A percentile compares a stretch with the other conserved stretches of the same genome.
phyloP scores from a whole-genome alignment of 2,113 vertebrate species.

The Stomatorhinus ivindoensis region DNA sequence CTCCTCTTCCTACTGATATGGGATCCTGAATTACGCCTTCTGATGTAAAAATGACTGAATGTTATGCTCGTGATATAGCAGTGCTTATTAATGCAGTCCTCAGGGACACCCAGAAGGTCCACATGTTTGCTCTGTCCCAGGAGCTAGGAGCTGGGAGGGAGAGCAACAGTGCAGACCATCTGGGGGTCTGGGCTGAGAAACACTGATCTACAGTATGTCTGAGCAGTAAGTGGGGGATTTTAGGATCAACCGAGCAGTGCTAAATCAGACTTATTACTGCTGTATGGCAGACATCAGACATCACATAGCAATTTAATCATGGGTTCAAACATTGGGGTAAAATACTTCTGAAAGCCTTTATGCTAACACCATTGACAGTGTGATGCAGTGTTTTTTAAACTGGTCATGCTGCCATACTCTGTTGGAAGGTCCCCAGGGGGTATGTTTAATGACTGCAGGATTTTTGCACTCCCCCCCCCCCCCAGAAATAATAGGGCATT shows the following conservation, averaged over 20 bases:
- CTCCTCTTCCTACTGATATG: neutral
- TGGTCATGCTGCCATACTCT: neutral
- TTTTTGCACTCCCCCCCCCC: neutral
- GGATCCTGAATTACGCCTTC: neutral
- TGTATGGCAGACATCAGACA: neutral
- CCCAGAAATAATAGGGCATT: neutral
- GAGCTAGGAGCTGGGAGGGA: neutral
- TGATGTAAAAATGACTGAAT: neutral
- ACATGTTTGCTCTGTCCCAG: neutral
- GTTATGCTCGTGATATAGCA: neutral
- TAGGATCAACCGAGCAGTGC: neutral
- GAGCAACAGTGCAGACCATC: neutral
- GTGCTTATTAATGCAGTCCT: neutral
- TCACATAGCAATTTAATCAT: neutral
- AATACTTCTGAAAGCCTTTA: neutral
- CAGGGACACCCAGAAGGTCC: neutral
- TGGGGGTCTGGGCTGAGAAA: neutral
- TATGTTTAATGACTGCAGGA: neutral
- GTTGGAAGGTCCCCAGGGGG: neutral
- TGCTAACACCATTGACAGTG: neutral
- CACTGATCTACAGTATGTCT: neutral
- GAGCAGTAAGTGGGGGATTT: neutral
- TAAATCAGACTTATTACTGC: neutral
- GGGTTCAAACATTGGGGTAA: neutral
- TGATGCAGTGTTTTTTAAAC: neutral